Base-by-base conservation (phyloP, 2,797 vertebrate species). In the Chelmon rostratus region DNA sequence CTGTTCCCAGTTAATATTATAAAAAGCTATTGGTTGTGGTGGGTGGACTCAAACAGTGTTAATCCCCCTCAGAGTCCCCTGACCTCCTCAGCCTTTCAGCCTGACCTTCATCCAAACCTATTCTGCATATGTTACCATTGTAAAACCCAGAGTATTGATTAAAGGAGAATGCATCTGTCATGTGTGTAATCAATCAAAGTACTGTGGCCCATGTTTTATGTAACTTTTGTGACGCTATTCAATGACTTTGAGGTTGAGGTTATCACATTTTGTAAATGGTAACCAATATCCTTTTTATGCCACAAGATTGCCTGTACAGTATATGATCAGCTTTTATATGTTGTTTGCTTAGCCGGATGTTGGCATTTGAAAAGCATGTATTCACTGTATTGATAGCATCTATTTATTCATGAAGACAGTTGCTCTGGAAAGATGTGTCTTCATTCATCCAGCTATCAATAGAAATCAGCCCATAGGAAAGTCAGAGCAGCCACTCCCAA, bases 391-490 rank as follows among this genome's bases (percentile, higher is more conserved):
- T 78, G 61, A 75, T 54, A 21, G 15, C 5, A 50, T 73, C 19
- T 46, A 46, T 78, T 68, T 54, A 53, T 68, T 47, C 46, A 49
- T 78, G 53, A 73, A n/a, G 28, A 40, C 28, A 6, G 37, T 57
- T 44, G 42, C 61, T 81, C 64, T 83, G 53, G 62, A 61, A 66
- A 44, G 58, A 47, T 21, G 53, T 33, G 64, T 46, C 52, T 61
- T 74, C 62, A 79, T 81, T 62, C 31, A 69, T 78, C 72, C 61
- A 61, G 53, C 79, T 38, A 63, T 58, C n/a, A 58, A 21, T 33
- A 46, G 19, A 81, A 81, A 81, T 78, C 71, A 79, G 56, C 86
- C 80, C 57, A 40, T 73, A 50, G 46, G 38, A 78, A 84, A 66
- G 54, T 78, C 38, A 54, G 49, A 81, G 72, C 38, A 56, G 33